Evolutionary conservation across 2,797 vertebrate species (phyloP).

Genomic region (Otus scops): DNA sequence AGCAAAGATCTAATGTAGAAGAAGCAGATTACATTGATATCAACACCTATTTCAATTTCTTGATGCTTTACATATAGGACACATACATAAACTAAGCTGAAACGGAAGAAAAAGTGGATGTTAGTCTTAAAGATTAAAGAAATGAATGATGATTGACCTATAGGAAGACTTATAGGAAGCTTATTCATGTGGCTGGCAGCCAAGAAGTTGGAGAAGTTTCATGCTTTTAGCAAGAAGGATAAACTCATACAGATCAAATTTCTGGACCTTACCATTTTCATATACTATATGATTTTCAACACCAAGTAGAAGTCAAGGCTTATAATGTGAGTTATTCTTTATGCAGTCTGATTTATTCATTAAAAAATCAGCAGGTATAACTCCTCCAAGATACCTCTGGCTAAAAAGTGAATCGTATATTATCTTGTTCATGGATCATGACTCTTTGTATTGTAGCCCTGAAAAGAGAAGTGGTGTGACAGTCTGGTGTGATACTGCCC

Average conservation of each 20-base stretch:
- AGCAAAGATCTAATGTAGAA: not conserved
- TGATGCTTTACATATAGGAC: not conserved
- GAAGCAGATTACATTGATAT: not conserved
- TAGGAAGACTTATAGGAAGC: slow-evolving; percentile 23
- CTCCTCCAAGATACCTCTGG: not conserved
- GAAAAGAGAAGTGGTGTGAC: not conserved
- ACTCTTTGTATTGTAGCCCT: not conserved
- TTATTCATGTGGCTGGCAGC: slow-evolving; percentile 32
- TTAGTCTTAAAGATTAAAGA: slow-evolving; percentile 22
- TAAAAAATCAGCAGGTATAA: not conserved
- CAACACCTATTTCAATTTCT: not conserved
- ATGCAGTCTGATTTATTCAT: not conserved
- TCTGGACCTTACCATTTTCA: slow-evolving; percentile 21
- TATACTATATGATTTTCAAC: not conserved
- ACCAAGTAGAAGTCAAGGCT: not conserved
- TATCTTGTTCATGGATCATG: not conserved
- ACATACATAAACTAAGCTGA: not conserved
- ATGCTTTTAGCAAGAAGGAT: slow-evolving; percentile 13
- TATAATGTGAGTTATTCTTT: not conserved
- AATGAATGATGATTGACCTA: not conserved
- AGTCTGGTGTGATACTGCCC: not conserved
- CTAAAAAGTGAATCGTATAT: not conserved
- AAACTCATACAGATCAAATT: slow-evolving; percentile 13
- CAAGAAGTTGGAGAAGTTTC: slow-evolving; percentile 36
- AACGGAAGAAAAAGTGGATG: not conserved